Percentiles rank a stretch among this genome's conserved stretches.
These are phyloP conservation scores for Drosophila seguyi DNA, from an alignment of 1,140 invertebrate genomes.

Conservation along the genomic window DNA sequence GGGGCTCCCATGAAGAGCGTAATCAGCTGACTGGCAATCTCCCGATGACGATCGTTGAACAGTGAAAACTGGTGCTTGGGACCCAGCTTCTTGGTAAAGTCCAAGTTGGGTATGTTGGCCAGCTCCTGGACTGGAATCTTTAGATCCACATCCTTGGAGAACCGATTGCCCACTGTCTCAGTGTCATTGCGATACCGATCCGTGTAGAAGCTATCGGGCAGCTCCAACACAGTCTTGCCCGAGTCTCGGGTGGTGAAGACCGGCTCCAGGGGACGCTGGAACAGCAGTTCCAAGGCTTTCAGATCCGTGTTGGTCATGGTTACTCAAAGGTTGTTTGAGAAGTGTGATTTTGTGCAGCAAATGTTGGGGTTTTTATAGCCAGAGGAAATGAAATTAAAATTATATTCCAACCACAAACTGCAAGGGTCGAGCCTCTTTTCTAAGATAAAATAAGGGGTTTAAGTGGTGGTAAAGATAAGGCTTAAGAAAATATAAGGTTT, in stretches of 20 bases:
- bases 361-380: constrained; percentile 15
- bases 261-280: constrained; percentile 88
- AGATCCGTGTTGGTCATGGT: constrained; percentile 63
- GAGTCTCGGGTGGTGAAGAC: constrained; percentile 88
- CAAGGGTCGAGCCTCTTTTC: constrained; percentile 2
- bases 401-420: constrained; percentile 12
- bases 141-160: constrained; percentile 85
- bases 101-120: constrained; percentile 67
- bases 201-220: constrained; percentile 86
- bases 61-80: constrained; percentile 86
- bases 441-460: neutral
- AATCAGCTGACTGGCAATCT: constrained; percentile 87
- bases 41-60: constrained; percentile 87
- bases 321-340: neutral
- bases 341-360: constrained; percentile 7
- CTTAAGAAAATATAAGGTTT: no score
- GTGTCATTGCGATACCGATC: constrained; percentile 73
- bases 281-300: constrained; percentile 86
- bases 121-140: constrained; percentile 86
- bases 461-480: constrained; percentile 10
- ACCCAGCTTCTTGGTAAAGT: constrained; percentile 56
- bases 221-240: constrained; percentile 87
- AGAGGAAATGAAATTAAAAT: neutral
- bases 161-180: constrained; percentile 86
- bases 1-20: constrained; percentile 85